A percentile compares a stretch with the other conserved stretches of the same genome.
phyloP scores from a whole-genome alignment of 2,797 vertebrate species.

The Schizopygopsis malacanthus region DNA sequence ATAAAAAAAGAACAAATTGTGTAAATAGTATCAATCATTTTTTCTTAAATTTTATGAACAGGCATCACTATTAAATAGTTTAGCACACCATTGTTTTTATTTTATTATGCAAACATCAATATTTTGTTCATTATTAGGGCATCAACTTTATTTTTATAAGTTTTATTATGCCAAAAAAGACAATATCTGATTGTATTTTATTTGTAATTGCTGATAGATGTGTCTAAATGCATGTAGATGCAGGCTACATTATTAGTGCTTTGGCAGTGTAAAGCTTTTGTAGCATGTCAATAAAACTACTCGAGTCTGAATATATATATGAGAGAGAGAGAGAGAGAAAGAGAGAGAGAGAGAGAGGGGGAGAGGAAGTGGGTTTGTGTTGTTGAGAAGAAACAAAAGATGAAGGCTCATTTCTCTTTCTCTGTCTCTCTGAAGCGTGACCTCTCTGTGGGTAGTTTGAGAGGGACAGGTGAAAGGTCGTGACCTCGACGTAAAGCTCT shows the following conservation, averaged over 20 bases:
- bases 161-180: background rate
- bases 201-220: background rate
- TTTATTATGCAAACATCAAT: background rate
- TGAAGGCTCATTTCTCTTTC: background rate
- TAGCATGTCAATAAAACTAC: background rate
- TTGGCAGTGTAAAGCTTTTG: background rate
- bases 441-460: constrained; percentile 37
- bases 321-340: constrained; percentile 29
- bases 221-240: background rate
- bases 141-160: background rate
- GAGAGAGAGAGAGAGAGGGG: constrained; percentile 22
- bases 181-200: too few species aligned
- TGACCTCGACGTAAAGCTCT: constrained; percentile 4
- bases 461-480: constrained; percentile 50
- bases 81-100: background rate
- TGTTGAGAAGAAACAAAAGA: constrained; percentile 22
- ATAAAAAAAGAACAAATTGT: background rate
- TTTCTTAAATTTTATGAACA: too few species aligned
- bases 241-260: too few species aligned
- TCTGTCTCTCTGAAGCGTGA: constrained; percentile 19
- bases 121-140: background rate
- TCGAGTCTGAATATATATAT: constrained; percentile 20
- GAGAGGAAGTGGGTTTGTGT: background rate
- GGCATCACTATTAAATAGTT: too few species aligned
- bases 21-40: background rate